phyloP scores from a whole-genome alignment of 1,140 invertebrate genomes.

The Nephotettix cincticeps region DNA sequence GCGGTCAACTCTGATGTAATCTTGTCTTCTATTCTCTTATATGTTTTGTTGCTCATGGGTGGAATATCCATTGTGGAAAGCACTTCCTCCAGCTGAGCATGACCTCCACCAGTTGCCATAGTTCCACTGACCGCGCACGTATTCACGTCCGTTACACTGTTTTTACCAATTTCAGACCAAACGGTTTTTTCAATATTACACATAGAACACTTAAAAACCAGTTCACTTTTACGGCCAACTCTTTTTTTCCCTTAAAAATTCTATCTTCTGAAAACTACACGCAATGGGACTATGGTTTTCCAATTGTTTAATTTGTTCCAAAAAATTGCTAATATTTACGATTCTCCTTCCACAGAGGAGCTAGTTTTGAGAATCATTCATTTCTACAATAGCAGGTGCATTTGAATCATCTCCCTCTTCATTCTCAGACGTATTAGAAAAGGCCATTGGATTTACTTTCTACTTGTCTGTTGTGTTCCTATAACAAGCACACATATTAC shows the following conservation, averaged over 20 bases:
- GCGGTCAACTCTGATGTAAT: constrained; percentile 32
- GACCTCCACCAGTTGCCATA: constrained; percentile 39
- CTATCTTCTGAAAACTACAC: constrained; percentile 30
- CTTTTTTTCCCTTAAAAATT: constrained; percentile 14
- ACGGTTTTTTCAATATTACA: constrained; percentile 33
- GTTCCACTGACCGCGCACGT: constrained; percentile 36
- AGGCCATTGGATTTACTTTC: no score
- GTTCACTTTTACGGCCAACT: constrained; percentile 26
- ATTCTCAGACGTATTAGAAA: no score
- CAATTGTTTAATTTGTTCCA: constrained; percentile 19
- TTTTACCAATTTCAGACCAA: constrained; percentile 30
- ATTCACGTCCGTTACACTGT: constrained; percentile 36
- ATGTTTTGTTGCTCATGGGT: constrained; percentile 38
- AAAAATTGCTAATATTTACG: background rate
- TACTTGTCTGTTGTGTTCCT: no score
- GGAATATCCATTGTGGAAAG: constrained; percentile 40
- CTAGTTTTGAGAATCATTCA: no score
- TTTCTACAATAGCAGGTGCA: no score
- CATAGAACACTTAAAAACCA: constrained; percentile 36
- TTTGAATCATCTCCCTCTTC: no score
- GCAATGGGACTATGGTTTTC: constrained; percentile 23
- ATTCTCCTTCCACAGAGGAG: constrained; percentile 20
- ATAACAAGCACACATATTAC: no score
- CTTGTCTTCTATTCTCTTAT: constrained; percentile 30
- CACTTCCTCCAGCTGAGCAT: constrained; percentile 41